Conservation (phyloP, 1,140 invertebrate species). For the Drosophila parabipectinata region DNA sequence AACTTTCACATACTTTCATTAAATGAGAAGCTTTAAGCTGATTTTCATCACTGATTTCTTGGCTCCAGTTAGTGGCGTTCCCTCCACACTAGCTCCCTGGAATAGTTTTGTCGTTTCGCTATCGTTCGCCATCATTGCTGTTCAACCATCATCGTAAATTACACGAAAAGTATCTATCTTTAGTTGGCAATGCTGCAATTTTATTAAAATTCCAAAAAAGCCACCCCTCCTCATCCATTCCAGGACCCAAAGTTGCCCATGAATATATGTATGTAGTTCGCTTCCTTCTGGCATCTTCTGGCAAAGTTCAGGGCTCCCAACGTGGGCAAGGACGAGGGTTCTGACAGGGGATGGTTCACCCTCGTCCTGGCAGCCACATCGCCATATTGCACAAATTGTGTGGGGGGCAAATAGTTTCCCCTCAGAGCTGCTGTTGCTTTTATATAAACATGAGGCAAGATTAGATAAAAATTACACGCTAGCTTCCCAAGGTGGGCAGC, state of each 20-base stretch:
- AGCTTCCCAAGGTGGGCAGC: conserved; percentile 72
- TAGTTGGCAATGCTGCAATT: conserved; percentile 77
- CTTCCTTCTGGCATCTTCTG: conserved; percentile 7
- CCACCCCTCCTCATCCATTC: conserved; percentile 25
- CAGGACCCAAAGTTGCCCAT: conserved; percentile 30
- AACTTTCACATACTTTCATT: too few species aligned
- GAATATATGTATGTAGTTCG: conserved; percentile 54
- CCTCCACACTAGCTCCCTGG: not conserved
- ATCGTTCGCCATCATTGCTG: conserved; percentile 63
- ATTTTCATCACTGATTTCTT: conserved; percentile 16
- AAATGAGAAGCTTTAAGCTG: conserved; percentile 12
- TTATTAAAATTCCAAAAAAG: conserved; percentile 78
- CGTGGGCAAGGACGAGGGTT: conserved; percentile 32
- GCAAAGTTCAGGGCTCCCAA: conserved; percentile 6
- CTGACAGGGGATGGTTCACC: conserved; percentile 18
- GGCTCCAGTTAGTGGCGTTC: conserved; percentile 17
- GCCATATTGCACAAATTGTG: conserved; percentile 76
- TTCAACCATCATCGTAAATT: conserved; percentile 77
- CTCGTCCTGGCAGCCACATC: conserved; percentile 37
- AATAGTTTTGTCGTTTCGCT: conserved; percentile 48
- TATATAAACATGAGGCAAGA: conserved; percentile 81
- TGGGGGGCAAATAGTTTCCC: conserved; percentile 52
- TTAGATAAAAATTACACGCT: conserved; percentile 81
- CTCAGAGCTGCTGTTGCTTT: conserved; percentile 62
- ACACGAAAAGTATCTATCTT: conserved; percentile 81